Percentiles rank a stretch among this genome's conserved stretches.
phyloP scores from a whole-genome alignment of 2,113 vertebrate genomes.

The Sakesphorus luctuosus region DNA sequence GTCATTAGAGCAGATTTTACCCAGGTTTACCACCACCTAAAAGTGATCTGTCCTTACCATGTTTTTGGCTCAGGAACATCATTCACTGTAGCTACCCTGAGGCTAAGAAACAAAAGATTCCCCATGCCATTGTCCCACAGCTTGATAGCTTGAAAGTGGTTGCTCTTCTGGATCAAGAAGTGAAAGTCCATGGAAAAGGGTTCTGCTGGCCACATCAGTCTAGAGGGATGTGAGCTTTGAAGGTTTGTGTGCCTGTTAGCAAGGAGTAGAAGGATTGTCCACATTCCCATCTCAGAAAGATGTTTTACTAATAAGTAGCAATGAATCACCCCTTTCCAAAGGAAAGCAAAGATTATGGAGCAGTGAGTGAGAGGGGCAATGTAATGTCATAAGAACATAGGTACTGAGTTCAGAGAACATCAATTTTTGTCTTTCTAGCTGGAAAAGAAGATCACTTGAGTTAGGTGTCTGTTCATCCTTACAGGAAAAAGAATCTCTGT shows the following conservation, averaged over 20 bases:
- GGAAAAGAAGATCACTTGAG: background rate
- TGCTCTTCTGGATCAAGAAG: slow-evolving; percentile 33
- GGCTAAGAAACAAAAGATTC: slow-evolving; percentile 36
- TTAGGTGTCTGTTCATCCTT: background rate
- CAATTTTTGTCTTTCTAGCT: background rate
- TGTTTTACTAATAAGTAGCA: background rate
- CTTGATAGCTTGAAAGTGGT: background rate
- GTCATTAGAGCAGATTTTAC: background rate
- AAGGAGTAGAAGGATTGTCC: slow-evolving; percentile 42
- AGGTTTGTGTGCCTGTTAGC: slow-evolving; percentile 3
- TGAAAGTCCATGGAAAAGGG: background rate
- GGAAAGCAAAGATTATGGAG: background rate
- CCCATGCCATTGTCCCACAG: slow-evolving; percentile 24
- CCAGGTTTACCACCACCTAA: background rate
- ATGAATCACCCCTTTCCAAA: background rate
- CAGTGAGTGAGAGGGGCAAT: background rate
- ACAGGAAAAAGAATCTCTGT: background rate
- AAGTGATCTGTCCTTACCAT: background rate
- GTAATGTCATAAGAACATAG: background rate
- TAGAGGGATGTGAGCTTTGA: background rate
- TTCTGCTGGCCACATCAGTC: background rate
- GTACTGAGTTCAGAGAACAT: background rate
- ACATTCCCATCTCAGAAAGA: background rate
- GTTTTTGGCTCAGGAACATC: slow-evolving; percentile 21
- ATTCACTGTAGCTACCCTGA: slow-evolving; percentile 20